Conservation (phyloP, 1,140 invertebrate species). For the Panagrolaimus sp. region DNA sequence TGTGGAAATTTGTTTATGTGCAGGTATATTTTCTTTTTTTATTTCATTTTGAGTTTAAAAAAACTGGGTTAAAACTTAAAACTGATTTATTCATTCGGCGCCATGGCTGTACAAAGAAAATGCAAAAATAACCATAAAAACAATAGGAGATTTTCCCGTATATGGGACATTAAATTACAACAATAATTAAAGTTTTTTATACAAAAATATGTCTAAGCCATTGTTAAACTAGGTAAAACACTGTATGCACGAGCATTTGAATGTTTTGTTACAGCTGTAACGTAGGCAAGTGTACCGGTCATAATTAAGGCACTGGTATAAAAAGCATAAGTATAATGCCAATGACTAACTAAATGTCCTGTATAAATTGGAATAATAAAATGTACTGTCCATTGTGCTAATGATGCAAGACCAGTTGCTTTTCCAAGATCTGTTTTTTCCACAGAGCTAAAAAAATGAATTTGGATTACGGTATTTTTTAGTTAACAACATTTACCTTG, state of each 20-base stretch:
- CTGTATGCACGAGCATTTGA: conserved; percentile 48
- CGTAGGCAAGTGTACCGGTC: conserved; percentile 43
- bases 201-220: conserved; percentile 27
- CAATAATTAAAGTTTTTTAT: too few relatives aligned
- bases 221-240: conserved; percentile 45
- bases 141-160: too few relatives aligned
- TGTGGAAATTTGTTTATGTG: conserved; percentile 61
- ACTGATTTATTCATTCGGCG: neutral
- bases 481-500: conserved; percentile 30
- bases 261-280: conserved; percentile 53
- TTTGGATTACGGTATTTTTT: neutral
- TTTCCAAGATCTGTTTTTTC: conserved; percentile 52
- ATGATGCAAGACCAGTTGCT: conserved; percentile 55
- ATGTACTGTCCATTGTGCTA: conserved; percentile 56
- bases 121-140: neutral
- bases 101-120: conserved; percentile 9
- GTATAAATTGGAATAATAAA: conserved; percentile 55
- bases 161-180: too few relatives aligned
- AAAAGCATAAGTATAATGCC: conserved; percentile 57
- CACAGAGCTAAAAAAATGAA: conserved; percentile 46
- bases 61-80: too few relatives aligned
- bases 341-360: conserved; percentile 52
- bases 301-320: conserved; percentile 48
- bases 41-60: too few relatives aligned
- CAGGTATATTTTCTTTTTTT: conserved; percentile 57